Conservation (phyloP, 1,140 invertebrate species). For the Meloidogyne hapla region DNA sequence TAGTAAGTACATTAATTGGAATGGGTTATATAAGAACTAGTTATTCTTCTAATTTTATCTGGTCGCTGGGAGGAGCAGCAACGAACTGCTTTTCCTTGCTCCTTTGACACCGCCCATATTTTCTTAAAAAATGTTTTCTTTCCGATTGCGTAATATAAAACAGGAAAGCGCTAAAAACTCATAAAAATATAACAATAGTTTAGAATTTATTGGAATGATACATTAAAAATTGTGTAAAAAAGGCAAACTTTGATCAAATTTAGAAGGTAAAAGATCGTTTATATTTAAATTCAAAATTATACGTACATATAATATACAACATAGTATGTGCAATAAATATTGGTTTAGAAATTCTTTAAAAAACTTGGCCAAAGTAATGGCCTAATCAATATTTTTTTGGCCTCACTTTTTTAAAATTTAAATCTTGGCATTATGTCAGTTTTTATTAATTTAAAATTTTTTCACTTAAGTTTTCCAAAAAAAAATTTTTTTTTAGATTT, state of each 20-base stretch:
- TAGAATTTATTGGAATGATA: background rate
- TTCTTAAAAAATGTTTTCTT: background rate
- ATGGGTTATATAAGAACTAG: background rate
- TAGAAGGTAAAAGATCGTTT: no score
- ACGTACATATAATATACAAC: no score
- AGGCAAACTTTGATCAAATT: no score
- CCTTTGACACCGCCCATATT: background rate
- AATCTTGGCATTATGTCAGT: no score
- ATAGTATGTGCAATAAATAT: no score
- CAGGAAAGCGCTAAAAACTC: background rate
- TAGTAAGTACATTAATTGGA: background rate
- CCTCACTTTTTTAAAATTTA: no score
- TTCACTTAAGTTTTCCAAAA: no score
- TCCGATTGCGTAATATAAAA: background rate
- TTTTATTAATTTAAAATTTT: no score
- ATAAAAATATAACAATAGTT: background rate
- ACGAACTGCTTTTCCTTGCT: background rate
- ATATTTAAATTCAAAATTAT: no score
- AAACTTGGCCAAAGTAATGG: background rate
- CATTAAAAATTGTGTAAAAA: background rate
- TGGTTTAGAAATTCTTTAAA: background rate
- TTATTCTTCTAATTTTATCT: background rate
- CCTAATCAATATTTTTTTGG: background rate
- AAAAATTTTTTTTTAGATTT: no score
- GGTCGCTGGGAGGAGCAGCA: background rate